A percentile compares a stretch with the other conserved stretches of the same genome.
Conservation (phyloP, 2,113 vertebrate species). For the Anguilla rostrata region DNA sequence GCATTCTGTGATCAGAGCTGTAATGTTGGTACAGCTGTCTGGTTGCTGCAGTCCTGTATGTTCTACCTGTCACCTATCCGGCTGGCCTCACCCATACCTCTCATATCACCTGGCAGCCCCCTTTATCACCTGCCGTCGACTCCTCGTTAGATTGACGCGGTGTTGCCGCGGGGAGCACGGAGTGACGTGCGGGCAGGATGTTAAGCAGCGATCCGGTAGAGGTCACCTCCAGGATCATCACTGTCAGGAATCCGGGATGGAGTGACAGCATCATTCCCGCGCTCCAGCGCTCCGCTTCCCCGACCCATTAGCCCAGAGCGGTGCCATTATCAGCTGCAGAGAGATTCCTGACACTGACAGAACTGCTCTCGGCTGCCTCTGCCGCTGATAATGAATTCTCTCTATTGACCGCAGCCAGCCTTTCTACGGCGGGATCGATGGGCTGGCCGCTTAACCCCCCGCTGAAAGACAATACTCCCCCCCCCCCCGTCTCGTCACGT, state of each 20-base stretch:
- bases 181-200: not conserved
- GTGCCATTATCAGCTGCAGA: slow-evolving; percentile 13
- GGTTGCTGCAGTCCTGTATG: not conserved
- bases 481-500: slow-evolving; percentile 2
- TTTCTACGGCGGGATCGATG: slow-evolving; percentile 48
- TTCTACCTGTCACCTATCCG: not conserved
- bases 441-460: slow-evolving; percentile 32
- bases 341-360: slow-evolving; percentile 14
- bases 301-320: slow-evolving; percentile 5
- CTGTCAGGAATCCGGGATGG: not conserved
- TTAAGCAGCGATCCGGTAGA: not conserved
- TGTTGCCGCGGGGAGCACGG: not conserved
- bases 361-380: not conserved
- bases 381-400: slow-evolving; percentile 47
- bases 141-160: not conserved
- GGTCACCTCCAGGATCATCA: not conserved
- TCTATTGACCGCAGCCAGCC: slow-evolving; percentile 45
- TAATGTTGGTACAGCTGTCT: not conserved
- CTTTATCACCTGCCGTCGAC: not conserved
- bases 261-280: slow-evolving; percentile 2
- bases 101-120: not conserved
- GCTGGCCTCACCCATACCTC: not conserved
- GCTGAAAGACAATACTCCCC: slow-evolving; percentile 36
- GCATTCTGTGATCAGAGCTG: not conserved
- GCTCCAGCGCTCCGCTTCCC: not conserved